Conservation (phyloP, 2,113 vertebrate species). For the Progne subis region DNA sequence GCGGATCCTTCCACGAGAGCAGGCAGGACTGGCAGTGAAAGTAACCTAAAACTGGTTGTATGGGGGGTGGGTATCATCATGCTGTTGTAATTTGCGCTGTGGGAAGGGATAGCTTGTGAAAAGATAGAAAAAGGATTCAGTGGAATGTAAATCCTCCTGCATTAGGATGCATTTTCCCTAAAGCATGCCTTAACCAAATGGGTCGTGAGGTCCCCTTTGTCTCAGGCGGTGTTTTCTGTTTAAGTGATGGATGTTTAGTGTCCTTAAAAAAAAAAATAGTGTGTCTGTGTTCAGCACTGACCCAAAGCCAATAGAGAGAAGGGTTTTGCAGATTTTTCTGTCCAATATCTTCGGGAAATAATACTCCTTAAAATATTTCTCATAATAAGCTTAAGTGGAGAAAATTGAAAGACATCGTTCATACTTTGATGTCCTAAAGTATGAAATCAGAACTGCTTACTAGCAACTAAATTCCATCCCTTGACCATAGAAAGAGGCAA, state of each 20-base stretch:
- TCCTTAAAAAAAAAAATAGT: not conserved
- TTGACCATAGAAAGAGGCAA: conserved; percentile 43
- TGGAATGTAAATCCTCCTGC: conserved; percentile 5
- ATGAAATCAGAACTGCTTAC: conserved; percentile 70
- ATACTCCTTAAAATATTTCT: conserved; percentile 60
- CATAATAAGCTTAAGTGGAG: conserved; percentile 73
- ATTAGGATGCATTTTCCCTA: not conserved
- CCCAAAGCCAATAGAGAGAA: not conserved
- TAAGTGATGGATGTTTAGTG: not conserved
- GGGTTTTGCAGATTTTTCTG: conserved; percentile 46
- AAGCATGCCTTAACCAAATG: not conserved
- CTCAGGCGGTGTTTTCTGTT: not conserved
- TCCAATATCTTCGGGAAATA: conserved; percentile 63
- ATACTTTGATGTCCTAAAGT: conserved; percentile 76
- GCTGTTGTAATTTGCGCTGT: not conserved
- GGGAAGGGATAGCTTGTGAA: not conserved
- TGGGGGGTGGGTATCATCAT: not conserved
- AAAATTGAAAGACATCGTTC: conserved; percentile 68
- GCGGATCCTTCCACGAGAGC: accelerated
- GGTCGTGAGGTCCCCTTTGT: not conserved
- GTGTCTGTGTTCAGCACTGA: not conserved
- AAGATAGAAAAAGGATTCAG: not conserved
- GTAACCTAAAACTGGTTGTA: not conserved
- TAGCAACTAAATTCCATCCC: conserved; percentile 17
- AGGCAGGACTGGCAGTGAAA: not conserved